Evolutionary conservation across 2,113 vertebrate species (phyloP).

Genomic region (Xerus inauris): DNA sequence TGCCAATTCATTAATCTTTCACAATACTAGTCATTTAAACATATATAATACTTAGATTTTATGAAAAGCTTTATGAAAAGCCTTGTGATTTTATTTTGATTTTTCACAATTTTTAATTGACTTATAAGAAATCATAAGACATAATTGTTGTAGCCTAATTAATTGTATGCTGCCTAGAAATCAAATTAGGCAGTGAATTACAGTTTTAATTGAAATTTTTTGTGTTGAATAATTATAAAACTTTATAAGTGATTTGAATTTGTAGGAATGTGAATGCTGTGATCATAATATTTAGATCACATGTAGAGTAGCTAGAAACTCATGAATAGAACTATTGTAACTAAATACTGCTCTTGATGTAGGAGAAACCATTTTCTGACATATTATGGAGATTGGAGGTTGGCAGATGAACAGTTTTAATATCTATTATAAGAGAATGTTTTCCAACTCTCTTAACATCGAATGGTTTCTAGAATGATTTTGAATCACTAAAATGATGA

Average conservation of each 20-base stretch:
- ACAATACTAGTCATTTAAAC: slow-evolving; percentile 46
- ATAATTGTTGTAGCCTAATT: background rate
- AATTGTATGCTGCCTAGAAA: background rate
- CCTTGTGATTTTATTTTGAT: slow-evolving; percentile 3
- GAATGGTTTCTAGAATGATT: background rate
- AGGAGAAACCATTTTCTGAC: background rate
- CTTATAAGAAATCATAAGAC: slow-evolving; percentile 7
- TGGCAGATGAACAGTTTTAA: background rate
- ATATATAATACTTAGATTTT: background rate
- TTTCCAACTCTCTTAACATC: background rate
- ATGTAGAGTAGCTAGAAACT: background rate
- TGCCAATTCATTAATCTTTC: slow-evolving; percentile 66
- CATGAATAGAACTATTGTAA: background rate
- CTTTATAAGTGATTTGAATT: background rate
- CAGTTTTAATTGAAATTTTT: slow-evolving; percentile 33
- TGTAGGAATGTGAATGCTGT: background rate
- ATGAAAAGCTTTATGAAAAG: slow-evolving; percentile 6
- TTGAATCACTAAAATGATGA: background rate
- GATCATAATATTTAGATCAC: background rate
- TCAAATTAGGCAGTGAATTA: slow-evolving; percentile 5
- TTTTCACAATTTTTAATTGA: slow-evolving; percentile 2
- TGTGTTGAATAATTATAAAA: background rate
- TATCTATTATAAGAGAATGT: background rate
- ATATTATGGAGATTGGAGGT: background rate
- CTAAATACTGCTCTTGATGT: background rate